Percentiles rank a stretch among this genome's conserved stretches.
These are phyloP conservation scores for Rynchops niger DNA, from an alignment of 2,113 vertebrate genomes.

Conservation along the genomic window DNA sequence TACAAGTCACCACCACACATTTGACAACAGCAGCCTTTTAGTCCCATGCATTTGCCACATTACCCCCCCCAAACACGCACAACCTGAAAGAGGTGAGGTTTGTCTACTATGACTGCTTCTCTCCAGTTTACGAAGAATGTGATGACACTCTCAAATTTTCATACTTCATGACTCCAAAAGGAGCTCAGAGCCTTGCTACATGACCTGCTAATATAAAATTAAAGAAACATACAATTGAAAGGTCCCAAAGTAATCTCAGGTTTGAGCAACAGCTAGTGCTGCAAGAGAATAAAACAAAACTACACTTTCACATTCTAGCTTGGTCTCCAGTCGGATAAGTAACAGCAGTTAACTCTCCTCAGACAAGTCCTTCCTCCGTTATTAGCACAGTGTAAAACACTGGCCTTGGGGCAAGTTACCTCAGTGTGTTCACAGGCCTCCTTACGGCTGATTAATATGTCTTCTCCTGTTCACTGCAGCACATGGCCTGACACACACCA, in stretches of 20 bases:
- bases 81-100: rapidly evolving
- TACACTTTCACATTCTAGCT: not conserved
- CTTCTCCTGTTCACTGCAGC: not conserved
- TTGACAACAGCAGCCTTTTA: not conserved
- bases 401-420: not conserved
- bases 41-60: not conserved
- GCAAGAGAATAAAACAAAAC: not conserved
- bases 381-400: not conserved
- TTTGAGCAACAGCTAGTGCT: not conserved
- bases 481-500: not conserved
- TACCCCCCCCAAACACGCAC: rapidly evolving
- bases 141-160: not conserved
- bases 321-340: rapidly evolving
- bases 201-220: not conserved
- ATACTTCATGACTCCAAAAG: not conserved
- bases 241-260: not conserved
- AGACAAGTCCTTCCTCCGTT: not conserved
- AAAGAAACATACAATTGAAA: not conserved
- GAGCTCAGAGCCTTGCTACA: not conserved
- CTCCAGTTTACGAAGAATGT: not conserved
- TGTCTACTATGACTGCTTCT: not conserved
- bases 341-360: not conserved
- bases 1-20: not conserved
- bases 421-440: not conserved
- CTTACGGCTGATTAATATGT: not conserved